These are phyloP conservation scores for Oxystoma pomonae DNA, from an alignment of 2,888 invertebrate species.

Conservation along the genomic window DNA sequence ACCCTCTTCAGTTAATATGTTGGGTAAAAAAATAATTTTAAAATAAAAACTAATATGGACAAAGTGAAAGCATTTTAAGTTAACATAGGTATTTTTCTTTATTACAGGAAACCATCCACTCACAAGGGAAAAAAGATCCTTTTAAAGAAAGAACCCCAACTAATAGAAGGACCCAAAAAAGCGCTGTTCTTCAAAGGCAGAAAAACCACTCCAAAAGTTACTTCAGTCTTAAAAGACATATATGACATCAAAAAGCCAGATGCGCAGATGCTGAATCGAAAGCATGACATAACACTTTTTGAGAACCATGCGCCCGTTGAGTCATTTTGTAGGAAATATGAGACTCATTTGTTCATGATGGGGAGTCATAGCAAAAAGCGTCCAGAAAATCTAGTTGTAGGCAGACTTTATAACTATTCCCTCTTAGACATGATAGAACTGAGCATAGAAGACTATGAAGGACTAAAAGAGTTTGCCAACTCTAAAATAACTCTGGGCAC, in stretches of 20 bases:
- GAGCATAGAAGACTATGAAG: slow-evolving; percentile 78
- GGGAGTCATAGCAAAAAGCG: slow-evolving; percentile 93
- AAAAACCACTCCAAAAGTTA: slow-evolving; percentile 67
- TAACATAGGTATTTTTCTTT: slow-evolving; percentile 29
- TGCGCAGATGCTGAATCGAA: slow-evolving; percentile 67
- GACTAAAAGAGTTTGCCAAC: slow-evolving; percentile 73
- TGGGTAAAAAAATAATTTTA: too few species aligned
- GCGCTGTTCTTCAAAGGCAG: slow-evolving; percentile 82
- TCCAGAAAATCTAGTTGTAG: slow-evolving; percentile 86
- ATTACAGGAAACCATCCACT: slow-evolving; percentile 78
- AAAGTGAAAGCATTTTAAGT: slow-evolving; percentile 8
- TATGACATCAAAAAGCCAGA: slow-evolving; percentile 84
- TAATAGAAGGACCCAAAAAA: slow-evolving; percentile 83
- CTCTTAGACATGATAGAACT: slow-evolving; percentile 96
- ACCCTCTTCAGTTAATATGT: too few species aligned
- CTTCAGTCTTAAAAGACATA: slow-evolving; percentile 78
- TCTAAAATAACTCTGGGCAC: slow-evolving; percentile 63
- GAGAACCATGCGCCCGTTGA: slow-evolving; percentile 84
- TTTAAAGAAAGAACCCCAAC: slow-evolving; percentile 76
- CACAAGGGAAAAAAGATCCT: slow-evolving; percentile 83
- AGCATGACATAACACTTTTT: slow-evolving; percentile 89
- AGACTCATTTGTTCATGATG: slow-evolving; percentile 86
- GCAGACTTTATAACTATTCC: slow-evolving; percentile 84
- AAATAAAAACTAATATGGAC: slow-evolving; percentile 1
- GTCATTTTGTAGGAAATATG: slow-evolving; percentile 72